Conservation (phyloP, 2,888 invertebrate genomes). For the Ophion ventricosus region DNA sequence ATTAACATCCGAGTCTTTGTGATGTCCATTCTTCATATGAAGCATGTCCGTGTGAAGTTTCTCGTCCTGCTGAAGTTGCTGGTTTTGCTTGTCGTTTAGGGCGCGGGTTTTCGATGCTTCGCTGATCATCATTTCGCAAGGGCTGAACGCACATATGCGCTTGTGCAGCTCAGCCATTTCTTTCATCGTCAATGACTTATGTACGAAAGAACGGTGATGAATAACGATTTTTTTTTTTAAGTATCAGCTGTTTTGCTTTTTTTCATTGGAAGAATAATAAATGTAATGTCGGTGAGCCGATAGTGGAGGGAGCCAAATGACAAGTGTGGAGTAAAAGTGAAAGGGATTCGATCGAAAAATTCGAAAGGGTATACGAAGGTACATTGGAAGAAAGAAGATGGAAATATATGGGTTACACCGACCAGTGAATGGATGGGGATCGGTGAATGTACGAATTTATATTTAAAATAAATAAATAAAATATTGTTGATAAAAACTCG, state of each 20-base stretch:
- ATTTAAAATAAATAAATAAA: no score
- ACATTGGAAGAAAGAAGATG: no score
- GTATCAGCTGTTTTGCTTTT: neutral
- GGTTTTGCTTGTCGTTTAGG: conserved; percentile 57
- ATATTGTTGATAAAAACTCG: no score
- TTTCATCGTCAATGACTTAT: conserved; percentile 70
- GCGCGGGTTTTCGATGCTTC: conserved; percentile 42
- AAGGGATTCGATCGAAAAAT: no score
- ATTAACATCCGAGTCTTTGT: conserved; percentile 17
- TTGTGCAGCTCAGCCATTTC: conserved; percentile 71
- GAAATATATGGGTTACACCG: no score
- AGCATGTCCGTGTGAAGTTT: conserved; percentile 39
- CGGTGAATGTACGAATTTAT: no score
- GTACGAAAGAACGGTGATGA: neutral
- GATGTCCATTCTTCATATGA: conserved; percentile 35
- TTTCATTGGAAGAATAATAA: neutral
- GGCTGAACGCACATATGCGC: conserved; percentile 64
- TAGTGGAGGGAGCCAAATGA: neutral
- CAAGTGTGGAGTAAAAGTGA: no score
- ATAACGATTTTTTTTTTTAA: neutral
- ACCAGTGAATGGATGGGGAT: no score
- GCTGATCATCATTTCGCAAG: conserved; percentile 60
- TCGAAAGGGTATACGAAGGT: neutral
- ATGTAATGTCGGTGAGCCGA: neutral
- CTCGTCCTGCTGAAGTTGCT: conserved; percentile 56